phyloP scores from a whole-genome alignment of 92 coral and sea anemone species.

The Heteractis magnifica region DNA sequence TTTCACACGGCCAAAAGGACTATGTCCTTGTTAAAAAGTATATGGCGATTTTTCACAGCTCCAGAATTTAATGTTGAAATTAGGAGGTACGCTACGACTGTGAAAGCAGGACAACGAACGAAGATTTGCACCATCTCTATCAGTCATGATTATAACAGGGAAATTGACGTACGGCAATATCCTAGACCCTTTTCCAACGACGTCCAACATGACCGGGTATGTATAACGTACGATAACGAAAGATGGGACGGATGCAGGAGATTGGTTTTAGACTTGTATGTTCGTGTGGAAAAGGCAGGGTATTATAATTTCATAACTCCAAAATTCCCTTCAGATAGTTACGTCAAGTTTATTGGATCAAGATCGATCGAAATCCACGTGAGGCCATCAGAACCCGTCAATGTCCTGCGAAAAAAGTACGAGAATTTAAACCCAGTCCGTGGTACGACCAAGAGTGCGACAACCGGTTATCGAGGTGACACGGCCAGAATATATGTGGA shows the following conservation, averaged over 20 bases:
- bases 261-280: slow-evolving; percentile 1
- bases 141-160: not conserved
- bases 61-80: not conserved
- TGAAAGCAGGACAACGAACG: slow-evolving; percentile 17
- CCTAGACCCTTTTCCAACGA: not conserved
- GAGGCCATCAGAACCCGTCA: not conserved
- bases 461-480: slow-evolving; percentile 9
- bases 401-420: not conserved
- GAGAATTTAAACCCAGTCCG: not conserved
- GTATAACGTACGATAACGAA: not conserved
- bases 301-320: not conserved
- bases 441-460: not conserved
- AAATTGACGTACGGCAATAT: not conserved
- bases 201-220: not conserved
- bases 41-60: not conserved
- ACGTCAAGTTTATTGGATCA: not conserved
- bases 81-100: not conserved
- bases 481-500: not conserved
- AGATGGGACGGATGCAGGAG: not conserved
- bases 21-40: not conserved
- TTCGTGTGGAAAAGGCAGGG: not conserved
- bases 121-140: not conserved
- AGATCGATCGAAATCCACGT: not conserved
- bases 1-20: not conserved
- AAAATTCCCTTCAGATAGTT: slow-evolving; percentile 9